Base-by-base conservation (phyloP, 2,797 vertebrate species). In the Lagodon rhomboides region DNA sequence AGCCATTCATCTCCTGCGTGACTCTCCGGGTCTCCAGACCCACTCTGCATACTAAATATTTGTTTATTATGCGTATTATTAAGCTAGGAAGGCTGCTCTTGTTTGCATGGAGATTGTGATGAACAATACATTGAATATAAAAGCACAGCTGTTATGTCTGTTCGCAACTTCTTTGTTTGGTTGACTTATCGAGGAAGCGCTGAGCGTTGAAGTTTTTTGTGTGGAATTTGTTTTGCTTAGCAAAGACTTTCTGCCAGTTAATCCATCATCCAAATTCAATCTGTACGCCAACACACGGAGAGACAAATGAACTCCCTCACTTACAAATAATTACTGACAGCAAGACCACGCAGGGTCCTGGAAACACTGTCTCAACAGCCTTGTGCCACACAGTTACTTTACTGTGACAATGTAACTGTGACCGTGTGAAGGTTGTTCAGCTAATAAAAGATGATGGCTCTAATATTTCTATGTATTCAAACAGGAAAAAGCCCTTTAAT, bases 1-100 rank as follows among this genome's bases (percentile, higher is more conserved):
- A 72, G 13, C 46, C 27, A 55, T 62, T 69, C 27, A 76, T 87
- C 62, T 54, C 20, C 30, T 9, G 1, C 63, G 41, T 43, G 49
- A 59, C 75, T 82, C 34, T 61, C 4, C 64, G 59, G 68, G 46
- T 80, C 54, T 59, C 58, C 13, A 55, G 27, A 62, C 23, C 60
- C 30, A 67, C 67, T 75, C 66, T 49, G 25, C 58, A 55, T 46
- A 2, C 62, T 41, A 65, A 68, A 59, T 61, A 59, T 75, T 61
- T 75, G 34, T 67, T 68, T 67, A 62, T 50, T 64, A 56, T 56
- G 25, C 5, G 25, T 25, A 43, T 67, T 34, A 16, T 53, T 49
- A 51, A 67, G 10, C 4, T 27, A 13, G 16, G 18, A 74, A 17
- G 23, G 13, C 53, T 64, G 68, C 27, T 55, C 12, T 22, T 44